Evolutionary conservation across 2,113 vertebrate species (phyloP), one percentile per base, ranked within the genome.

Genomic region (Hymenochirus boettgeri): DNA sequence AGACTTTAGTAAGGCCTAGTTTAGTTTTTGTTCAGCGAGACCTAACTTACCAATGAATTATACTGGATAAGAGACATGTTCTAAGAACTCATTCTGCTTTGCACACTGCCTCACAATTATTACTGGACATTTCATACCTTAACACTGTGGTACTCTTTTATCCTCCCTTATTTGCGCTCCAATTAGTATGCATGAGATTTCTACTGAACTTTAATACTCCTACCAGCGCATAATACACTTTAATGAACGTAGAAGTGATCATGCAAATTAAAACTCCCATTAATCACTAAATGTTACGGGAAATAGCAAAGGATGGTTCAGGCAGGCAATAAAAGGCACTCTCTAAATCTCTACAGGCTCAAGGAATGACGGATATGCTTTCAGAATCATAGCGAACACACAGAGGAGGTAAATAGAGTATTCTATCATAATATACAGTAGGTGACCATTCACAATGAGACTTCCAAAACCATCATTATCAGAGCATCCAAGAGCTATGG

Each of bases 181-280:
- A 77, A 93, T 91, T 85, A 91, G 88, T 83, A 91, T 91, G 88
- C 85, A 92, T 87, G 85, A 89, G 86, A 87, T 92, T 90, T 91
- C 81, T 72, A 78, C 53, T 90, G 86, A 94, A 92, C 88, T 90
- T 91, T 86, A 90, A 86, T 89, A 86, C 75, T 88, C 81, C 84
- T 89, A 86, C 80, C 89, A 82, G 86, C 85, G 88, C 78, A 88
- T 84, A 91, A 86, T 77, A 78, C 79, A 87, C 72, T 80, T 82
- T 89, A 90, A 90, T 86, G 80, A 89, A 77, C 33, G 29, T 83
- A 90, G 91, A 91, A 91, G 82, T 86, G 78, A 89, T 80, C 72
- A 81, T 84, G 80, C 85, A 90, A 92, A 91, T 91, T 89, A 92
- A 89, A 88, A 82, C 52, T 85, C 57, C 69, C 79, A 91, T 92